Base-by-base conservation (phyloP, 2,797 vertebrate genomes). In the Myripristis murdjan region DNA sequence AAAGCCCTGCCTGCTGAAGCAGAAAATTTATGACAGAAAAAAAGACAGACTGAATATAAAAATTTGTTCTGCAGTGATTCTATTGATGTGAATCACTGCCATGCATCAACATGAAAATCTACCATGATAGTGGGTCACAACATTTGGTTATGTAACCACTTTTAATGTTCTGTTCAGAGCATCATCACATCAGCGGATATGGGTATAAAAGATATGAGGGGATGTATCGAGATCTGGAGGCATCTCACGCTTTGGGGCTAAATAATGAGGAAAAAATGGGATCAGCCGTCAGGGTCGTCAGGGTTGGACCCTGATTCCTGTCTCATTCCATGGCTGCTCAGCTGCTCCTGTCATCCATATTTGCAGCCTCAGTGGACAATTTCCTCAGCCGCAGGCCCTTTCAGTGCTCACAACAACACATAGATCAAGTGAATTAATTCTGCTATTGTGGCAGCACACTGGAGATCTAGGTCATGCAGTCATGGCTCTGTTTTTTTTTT, bases 311-410 rank as follows among this genome's bases (percentile, higher is more conserved):
- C 81, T 81, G 68, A 14, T 60, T 84, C 77, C 70, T 46, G 68
- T 83, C 85, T 87, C 79, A 70, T 87, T 79, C 78, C 73, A 78
- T 48, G 73, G 82, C 83, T 84, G 88, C 90, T 92, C 89, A 90
- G 91, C 90, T 92, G 89, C 87, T 93, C 79, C 82, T 87, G 90
- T 89, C 91, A 88, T 91, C 88, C 86, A 87, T 91, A 91, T 91
- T 90, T 93, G 90, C 90, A 91, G 91, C 92, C 88, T 91, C 90
- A 90, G 80, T 91, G 89, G 92, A 92, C 91, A 91, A 92, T 93
- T 90, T 84, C 69, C 79, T 86, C 73, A 62, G 82, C 90, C 76
- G 76, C 63, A 6, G 84, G 92, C 87, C 89, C 76, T 82, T 80
- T 87, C 83, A 67, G 79, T 73, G 82, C 82, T 87, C 89, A 80